A percentile compares a stretch with the other conserved stretches of the same genome.
Evolutionary conservation across 2,888 invertebrate species (phyloP).

Genomic region (Mactromeris polynyma): DNA sequence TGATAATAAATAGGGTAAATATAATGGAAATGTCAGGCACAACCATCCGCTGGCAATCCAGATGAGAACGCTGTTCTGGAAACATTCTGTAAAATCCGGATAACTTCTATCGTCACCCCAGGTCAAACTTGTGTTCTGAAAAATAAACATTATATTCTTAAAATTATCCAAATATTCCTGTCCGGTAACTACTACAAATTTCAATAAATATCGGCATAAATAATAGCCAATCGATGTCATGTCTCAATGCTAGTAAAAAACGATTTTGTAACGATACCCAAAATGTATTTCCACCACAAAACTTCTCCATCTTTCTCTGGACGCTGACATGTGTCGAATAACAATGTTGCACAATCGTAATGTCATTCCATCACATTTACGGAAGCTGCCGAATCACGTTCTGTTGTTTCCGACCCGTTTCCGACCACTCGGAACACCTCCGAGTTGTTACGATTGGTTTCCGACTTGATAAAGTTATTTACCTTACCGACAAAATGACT

Average conservation of each 20-base stretch:
- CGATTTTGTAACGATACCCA: conserved; percentile 29
- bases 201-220: neutral
- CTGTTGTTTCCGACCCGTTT: neutral
- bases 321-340: neutral
- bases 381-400: neutral
- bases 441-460: too few relatives aligned
- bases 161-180: neutral
- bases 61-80: conserved; percentile 95
- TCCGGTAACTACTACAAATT: neutral
- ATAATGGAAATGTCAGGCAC: conserved; percentile 92
- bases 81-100: conserved; percentile 95
- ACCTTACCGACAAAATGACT: conserved; percentile 77
- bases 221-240: neutral
- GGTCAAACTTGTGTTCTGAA: conserved; percentile 73
- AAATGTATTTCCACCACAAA: conserved; percentile 49
- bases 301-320: conserved; percentile 37
- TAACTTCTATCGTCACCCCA: conserved; percentile 72
- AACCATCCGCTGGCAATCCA: conserved; percentile 96
- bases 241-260: neutral
- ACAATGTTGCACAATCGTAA: neutral
- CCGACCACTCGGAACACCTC: neutral
- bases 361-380: neutral
- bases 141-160: conserved; percentile 2
- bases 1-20: conserved; percentile 69
- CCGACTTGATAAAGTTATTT: conserved; percentile 42